These are phyloP conservation scores for Lordiphosa andalusiaca DNA, from an alignment of 2,888 invertebrate species.

Conservation along the genomic window DNA sequence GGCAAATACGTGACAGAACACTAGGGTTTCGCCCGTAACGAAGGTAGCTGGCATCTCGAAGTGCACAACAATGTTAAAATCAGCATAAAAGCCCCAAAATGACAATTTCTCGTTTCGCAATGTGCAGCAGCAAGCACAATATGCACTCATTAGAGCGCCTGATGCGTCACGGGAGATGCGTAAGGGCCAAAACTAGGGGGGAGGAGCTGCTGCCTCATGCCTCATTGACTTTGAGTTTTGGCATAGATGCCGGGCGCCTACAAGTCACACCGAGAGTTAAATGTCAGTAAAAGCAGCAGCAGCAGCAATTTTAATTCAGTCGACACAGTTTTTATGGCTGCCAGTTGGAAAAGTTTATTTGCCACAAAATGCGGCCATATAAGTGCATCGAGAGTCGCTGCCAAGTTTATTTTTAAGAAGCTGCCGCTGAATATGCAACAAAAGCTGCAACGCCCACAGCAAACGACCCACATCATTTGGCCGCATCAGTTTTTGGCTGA, in stretches of 20 bases:
- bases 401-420: conserved; percentile 58
- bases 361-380: conserved; percentile 60
- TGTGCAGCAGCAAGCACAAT: conserved; percentile 50
- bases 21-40: too few relatives aligned
- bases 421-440: conserved; percentile 65
- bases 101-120: conserved; percentile 16
- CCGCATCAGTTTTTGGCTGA: conserved; percentile 61
- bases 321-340: conserved; percentile 58
- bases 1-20: too few relatives aligned
- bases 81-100: conserved; percentile 30
- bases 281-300: conserved; percentile 30
- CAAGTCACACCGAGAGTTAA: conserved; percentile 49
- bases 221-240: conserved; percentile 47
- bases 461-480: conserved; percentile 70
- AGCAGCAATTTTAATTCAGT: conserved; percentile 22
- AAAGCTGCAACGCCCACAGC: conserved; percentile 57
- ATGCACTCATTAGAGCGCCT: conserved; percentile 56
- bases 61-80: conserved; percentile 34
- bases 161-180: conserved; percentile 4
- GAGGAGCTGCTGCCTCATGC: conserved; percentile 27
- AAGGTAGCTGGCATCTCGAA: conserved; percentile 10
- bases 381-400: conserved; percentile 44
- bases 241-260: conserved; percentile 44
- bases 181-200: neutral
- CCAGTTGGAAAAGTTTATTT: conserved; percentile 49